A percentile compares a stretch with the other conserved stretches of the same genome.
Evolutionary conservation across 2,797 vertebrate species (phyloP).

Genomic region (Pseudomugil gertrudae): DNA sequence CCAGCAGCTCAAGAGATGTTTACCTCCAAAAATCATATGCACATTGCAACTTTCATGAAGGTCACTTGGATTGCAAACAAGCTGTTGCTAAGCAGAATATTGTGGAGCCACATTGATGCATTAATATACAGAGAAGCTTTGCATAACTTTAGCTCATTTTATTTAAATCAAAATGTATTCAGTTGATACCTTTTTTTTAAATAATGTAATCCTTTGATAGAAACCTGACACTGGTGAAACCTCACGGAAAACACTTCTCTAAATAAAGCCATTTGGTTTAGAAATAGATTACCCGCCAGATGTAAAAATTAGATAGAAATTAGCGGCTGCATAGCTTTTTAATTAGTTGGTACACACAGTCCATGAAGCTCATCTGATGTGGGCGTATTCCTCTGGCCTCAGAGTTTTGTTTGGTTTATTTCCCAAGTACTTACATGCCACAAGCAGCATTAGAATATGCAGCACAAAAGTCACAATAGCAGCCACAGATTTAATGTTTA

Average conservation of each 20-base stretch:
- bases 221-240: constrained; percentile 49
- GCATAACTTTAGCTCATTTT: constrained; percentile 20
- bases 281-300: constrained; percentile 40
- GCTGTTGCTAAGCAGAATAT: constrained; percentile 36
- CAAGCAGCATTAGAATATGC: constrained; percentile 71
- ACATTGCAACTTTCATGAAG: constrained; percentile 62
- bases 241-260: constrained; percentile 26
- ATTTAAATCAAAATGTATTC: constrained; percentile 29
- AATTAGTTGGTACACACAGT: constrained; percentile 42
- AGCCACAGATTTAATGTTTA: constrained; percentile 67
- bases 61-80: constrained; percentile 76
- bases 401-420: neutral
- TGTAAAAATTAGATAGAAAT: constrained; percentile 59
- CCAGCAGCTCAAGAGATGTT: constrained; percentile 35
- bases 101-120: constrained; percentile 30
- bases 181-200: constrained; percentile 15
- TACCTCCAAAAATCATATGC: constrained; percentile 24
- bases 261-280: constrained; percentile 35
- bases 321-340: constrained; percentile 74
- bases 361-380: constrained; percentile 42
- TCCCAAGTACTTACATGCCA: constrained; percentile 45
- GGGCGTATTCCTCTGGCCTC: constrained; percentile 38
- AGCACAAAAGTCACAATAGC: constrained; percentile 70
- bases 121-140: constrained; percentile 17
- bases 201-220: constrained; percentile 30